These are phyloP conservation scores for Eupeodes luniger DNA, from an alignment of 2,888 invertebrate genomes.

Conservation along the genomic window DNA sequence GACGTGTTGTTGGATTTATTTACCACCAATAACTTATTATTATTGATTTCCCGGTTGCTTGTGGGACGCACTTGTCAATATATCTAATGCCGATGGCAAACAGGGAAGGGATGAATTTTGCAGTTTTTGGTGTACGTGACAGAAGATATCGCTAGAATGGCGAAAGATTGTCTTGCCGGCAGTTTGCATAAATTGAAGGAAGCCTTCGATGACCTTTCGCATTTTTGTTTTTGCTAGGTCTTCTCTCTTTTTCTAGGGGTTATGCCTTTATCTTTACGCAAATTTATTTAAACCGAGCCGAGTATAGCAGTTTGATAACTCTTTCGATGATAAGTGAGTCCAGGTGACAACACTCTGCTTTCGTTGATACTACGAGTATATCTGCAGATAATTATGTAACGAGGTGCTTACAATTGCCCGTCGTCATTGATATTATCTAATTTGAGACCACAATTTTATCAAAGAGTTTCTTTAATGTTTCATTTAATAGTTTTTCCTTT, in stretches of 20 bases:
- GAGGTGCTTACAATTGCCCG: background rate
- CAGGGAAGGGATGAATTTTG: slow-evolving; percentile 5
- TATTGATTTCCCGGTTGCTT: slow-evolving; percentile 41
- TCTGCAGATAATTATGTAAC: slow-evolving; percentile 41
- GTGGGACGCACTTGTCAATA: slow-evolving; percentile 6
- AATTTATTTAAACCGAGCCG: background rate
- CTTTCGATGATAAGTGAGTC: background rate
- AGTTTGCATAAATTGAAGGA: background rate
- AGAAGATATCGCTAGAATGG: slow-evolving; percentile 24
- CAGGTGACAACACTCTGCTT: slow-evolving; percentile 1
- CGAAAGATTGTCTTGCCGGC: slow-evolving; percentile 1
- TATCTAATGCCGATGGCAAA: background rate
- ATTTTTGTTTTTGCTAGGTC: background rate
- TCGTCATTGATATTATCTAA: slow-evolving; percentile 38
- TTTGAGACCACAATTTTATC: slow-evolving; percentile 5
- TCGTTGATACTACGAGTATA: background rate
- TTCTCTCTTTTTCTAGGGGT: background rate
- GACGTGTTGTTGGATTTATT: slow-evolving; percentile 17
- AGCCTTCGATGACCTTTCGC: slow-evolving; percentile 11
- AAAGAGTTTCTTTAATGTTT: background rate
- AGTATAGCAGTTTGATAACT: slow-evolving; percentile 33
- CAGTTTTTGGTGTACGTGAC: slow-evolving; percentile 53
- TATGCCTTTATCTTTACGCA: background rate
- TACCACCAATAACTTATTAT: slow-evolving; percentile 32
- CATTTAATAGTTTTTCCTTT: background rate